Evolutionary conservation across 2,113 vertebrate genomes (phyloP).

Genomic region (Peromyscus californicus): DNA sequence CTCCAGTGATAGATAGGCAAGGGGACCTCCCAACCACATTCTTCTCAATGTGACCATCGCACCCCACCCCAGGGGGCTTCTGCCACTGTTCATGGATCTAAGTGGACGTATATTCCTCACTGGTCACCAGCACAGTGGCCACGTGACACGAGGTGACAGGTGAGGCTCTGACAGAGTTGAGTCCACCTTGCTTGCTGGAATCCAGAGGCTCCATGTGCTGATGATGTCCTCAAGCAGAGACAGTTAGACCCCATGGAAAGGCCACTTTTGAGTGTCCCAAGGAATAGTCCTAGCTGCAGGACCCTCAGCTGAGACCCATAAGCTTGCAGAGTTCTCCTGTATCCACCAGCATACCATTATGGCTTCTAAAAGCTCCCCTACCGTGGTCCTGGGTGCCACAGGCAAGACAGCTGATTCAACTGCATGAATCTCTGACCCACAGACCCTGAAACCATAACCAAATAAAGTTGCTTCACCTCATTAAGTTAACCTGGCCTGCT

Average conservation of each 20-base stretch:
- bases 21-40: background rate
- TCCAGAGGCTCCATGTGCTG: background rate
- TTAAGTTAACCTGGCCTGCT: background rate
- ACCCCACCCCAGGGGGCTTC: background rate
- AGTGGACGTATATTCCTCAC: background rate
- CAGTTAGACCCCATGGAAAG: rapidly evolving
- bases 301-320: background rate
- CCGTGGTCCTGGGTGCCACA: too few species aligned
- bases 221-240: background rate
- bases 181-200: background rate
- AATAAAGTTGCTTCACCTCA: background rate
- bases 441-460: too few species aligned
- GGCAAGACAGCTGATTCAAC: rapidly evolving
- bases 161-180: background rate
- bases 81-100: background rate
- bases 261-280: rapidly evolving
- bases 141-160: too few species aligned
- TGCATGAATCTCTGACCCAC: background rate
- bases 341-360: background rate
- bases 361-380: background rate
- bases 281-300: rapidly evolving
- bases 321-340: background rate
- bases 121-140: background rate
- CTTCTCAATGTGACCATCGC: background rate
- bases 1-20: background rate